phyloP scores from a whole-genome alignment of 2,888 invertebrate species.

The Apotomis betuletana region DNA sequence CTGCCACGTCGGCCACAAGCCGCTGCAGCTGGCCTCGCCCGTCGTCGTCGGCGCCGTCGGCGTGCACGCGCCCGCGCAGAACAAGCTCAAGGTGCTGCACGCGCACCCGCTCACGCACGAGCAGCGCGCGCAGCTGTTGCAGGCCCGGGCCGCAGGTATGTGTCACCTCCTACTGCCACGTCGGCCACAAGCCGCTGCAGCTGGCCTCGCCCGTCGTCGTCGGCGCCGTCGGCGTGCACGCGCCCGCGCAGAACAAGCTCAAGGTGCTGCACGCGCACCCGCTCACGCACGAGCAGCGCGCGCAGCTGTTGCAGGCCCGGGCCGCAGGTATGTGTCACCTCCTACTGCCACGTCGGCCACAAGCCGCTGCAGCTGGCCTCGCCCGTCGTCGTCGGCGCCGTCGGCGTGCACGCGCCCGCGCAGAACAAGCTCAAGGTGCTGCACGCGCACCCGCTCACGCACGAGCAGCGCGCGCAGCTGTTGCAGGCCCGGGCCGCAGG shows the following conservation, averaged over 20 bases:
- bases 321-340: constrained; percentile 37
- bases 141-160: constrained; percentile 50
- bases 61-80: constrained; percentile 19
- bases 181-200: constrained; percentile 58
- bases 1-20: constrained; percentile 53
- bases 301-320: constrained; percentile 65
- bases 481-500: constrained; percentile 56
- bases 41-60: constrained; percentile 22
- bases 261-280: constrained; percentile 67
- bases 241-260: constrained; percentile 20
- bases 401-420: constrained; percentile 17
- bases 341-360: constrained; percentile 49
- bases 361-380: constrained; percentile 53
- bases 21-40: constrained; percentile 49
- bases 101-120: constrained; percentile 68
- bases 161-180: constrained; percentile 43
- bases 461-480: constrained; percentile 65
- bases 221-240: constrained; percentile 10
- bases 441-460: constrained; percentile 71
- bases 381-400: constrained; percentile 25
- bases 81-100: constrained; percentile 53
- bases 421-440: constrained; percentile 45
- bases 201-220: constrained; percentile 38
- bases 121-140: constrained; percentile 67
- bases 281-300: constrained; percentile 65